These are phyloP conservation scores for Dynastes grantii DNA, from an alignment of 2,888 invertebrate genomes.

Conservation along the genomic window DNA sequence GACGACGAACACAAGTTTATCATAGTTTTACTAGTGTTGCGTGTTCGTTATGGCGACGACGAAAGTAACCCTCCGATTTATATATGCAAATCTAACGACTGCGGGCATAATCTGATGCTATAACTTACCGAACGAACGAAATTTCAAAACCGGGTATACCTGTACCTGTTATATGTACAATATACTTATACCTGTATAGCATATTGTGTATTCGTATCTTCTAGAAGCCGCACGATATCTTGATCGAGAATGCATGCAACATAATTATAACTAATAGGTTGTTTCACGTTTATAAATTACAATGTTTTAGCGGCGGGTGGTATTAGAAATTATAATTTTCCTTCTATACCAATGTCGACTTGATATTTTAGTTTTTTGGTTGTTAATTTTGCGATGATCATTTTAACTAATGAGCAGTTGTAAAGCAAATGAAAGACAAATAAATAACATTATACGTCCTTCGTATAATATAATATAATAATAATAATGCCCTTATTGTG, in stretches of 20 bases:
- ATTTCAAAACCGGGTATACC: conserved; percentile 61
- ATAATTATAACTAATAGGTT: conserved; percentile 70
- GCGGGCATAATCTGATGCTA: conserved; percentile 46
- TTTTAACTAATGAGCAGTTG: neutral
- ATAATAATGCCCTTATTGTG: too few relatives aligned
- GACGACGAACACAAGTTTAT: conserved; percentile 62
- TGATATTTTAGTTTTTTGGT: neutral
- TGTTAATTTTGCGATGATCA: conserved; percentile 1
- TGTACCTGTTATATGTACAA: conserved; percentile 53
- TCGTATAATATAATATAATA: too few relatives aligned
- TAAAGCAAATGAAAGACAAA: too few relatives aligned
- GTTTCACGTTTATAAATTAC: conserved; percentile 63
- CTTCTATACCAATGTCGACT: neutral
- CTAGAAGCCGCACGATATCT: conserved; percentile 62
- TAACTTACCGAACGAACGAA: conserved; percentile 64
- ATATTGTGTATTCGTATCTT: neutral
- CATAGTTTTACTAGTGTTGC: conserved; percentile 64
- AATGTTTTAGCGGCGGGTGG: conserved; percentile 55
- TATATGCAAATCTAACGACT: conserved; percentile 66
- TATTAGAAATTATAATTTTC: conserved; percentile 53
- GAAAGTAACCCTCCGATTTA: conserved; percentile 59
- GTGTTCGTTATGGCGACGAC: conserved; percentile 58
- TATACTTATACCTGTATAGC: too few relatives aligned
- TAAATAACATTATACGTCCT: too few relatives aligned
- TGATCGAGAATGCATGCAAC: conserved; percentile 66